phyloP scores from a whole-genome alignment of 2,888 invertebrate species.

The Lithosia quadra region DNA sequence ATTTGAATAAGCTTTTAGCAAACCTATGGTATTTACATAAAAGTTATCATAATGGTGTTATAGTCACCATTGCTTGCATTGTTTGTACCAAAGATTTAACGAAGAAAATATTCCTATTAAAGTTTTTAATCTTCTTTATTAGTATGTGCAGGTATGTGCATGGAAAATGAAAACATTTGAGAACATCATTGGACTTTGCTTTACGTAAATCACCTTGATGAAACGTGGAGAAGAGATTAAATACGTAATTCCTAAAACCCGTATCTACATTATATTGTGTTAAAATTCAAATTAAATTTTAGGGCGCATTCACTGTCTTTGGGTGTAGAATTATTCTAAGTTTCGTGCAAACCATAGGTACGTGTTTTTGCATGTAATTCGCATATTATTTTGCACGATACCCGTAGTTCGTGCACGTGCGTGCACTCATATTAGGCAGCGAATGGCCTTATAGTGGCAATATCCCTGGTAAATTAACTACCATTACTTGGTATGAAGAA shows the following conservation, averaged over 20 bases:
- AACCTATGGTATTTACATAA: slow-evolving; percentile 1
- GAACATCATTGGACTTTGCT: neutral
- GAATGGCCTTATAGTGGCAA: neutral
- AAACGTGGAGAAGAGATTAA: neutral
- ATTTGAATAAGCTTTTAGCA: neutral
- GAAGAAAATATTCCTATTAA: neutral
- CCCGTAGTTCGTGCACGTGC: neutral
- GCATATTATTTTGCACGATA: neutral
- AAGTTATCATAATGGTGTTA: neutral
- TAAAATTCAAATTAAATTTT: neutral
- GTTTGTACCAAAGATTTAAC: slow-evolving; percentile 3
- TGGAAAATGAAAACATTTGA: neutral
- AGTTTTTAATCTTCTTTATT: neutral
- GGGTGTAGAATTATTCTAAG: too few species aligned
- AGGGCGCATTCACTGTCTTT: too few species aligned
- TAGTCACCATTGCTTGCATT: slow-evolving; percentile 7
- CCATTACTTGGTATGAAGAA: neutral
- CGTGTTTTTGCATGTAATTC: neutral
- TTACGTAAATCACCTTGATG: slow-evolving; percentile 7
- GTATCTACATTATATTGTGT: too few species aligned
- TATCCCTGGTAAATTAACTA: neutral
- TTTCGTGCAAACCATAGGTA: neutral
- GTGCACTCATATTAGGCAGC: too few species aligned
- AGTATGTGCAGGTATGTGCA: slow-evolving; percentile 6
- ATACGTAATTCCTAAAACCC: neutral